Evolutionary conservation across 92 coral and sea anemone genomes (phyloP), one percentile per base, ranked within the genome.

Genomic region (Plumapathes pennacea): DNA sequence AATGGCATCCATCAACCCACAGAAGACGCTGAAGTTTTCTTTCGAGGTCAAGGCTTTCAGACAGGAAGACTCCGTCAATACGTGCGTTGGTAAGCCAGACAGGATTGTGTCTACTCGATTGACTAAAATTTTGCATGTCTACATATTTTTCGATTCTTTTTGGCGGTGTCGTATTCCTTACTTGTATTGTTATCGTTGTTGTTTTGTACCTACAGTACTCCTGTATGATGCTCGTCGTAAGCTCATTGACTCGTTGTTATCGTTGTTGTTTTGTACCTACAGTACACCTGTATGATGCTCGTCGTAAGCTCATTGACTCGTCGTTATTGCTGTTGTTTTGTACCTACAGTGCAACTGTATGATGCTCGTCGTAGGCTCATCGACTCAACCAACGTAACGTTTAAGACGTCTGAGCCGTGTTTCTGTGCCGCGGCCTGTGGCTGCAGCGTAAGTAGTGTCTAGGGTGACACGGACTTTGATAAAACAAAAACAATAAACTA

Each of bases 251-350:
- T n/a, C n/a, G n/a, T n/a, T n/a, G n/a, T n/a, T n/a, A n/a, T n/a
- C n/a, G n/a, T 31, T 22, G 34, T 39, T 29, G 24, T 14, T 41
- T 22, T n/a, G 3, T 10, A 55, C 47, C 59, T 54, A 14, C 78
- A 92, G 98, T 76, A 38, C 85, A 80, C 58, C 70, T 92, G 53
- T 88, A 71, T 67, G 98, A 92, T 47, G 68, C 98, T n/a, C 96
- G 96, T 14, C 89, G 88, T 32, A 80, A 72, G 40, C 67, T 88
- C 62, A 67, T 92, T 25, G 98, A 92, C 72, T n/a, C n/a, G n/a
- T n/a, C n/a, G n/a, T n/a, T 33, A 37, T 23, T 48, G 12, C 22
- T 22, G 34, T 39, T 29, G 24, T 14, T 41, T 22, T n/a, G 3
- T 10, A 55, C 47, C 59, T 54, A 14, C 78, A 92, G 98, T 76